phyloP scores from a whole-genome alignment of 2,797 vertebrate species.

The Platalea minor region DNA sequence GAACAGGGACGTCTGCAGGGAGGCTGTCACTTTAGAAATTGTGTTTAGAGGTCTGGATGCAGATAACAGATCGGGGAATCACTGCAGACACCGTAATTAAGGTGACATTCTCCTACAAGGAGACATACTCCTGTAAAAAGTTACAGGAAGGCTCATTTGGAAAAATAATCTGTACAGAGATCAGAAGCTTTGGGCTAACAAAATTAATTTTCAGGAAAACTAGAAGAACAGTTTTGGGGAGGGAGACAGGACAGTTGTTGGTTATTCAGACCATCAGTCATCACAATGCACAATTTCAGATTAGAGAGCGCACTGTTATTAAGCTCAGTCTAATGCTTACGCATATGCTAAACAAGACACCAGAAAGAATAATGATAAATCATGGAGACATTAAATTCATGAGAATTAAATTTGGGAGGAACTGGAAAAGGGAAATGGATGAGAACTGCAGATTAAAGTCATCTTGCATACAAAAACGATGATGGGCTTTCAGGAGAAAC shows the following conservation, averaged over 20 bases:
- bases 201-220: not conserved
- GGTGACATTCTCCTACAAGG: not conserved
- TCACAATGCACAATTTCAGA: not conserved
- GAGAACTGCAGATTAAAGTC: not conserved
- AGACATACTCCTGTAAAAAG: not conserved
- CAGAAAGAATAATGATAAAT: not conserved
- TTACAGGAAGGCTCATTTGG: not conserved
- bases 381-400: not conserved
- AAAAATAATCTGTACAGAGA: conserved; percentile 1
- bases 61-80: not conserved
- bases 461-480: not conserved
- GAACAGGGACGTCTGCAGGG: not conserved
- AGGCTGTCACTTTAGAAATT: not conserved
- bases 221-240: not conserved
- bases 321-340: not conserved
- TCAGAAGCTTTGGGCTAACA: not conserved
- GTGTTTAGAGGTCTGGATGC: not conserved
- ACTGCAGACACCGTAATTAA: not conserved
- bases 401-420: conserved; percentile 9
- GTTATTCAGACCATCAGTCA: not conserved
- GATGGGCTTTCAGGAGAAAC: not conserved
- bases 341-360: not conserved
- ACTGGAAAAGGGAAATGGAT: not conserved
- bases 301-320: not conserved
- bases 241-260: not conserved